Conservation (phyloP, 2,113 vertebrate genomes). For the Dromiciops gliroides region DNA sequence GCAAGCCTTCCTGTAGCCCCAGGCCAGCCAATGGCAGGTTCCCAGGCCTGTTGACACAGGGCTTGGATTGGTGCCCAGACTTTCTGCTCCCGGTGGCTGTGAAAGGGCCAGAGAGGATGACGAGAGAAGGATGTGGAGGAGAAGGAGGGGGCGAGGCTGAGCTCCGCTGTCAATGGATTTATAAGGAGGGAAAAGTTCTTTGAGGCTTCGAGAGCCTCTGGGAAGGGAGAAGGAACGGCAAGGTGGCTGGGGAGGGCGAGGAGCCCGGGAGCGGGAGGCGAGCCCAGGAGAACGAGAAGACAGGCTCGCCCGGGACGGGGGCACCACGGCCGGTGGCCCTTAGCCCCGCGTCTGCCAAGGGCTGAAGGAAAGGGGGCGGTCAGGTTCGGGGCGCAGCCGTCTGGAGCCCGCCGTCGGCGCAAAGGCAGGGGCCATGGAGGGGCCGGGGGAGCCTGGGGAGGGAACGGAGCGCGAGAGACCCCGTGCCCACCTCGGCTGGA, state of each 20-base stretch:
- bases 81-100: background rate
- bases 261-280: conserved; percentile 54
- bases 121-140: conserved; percentile 49
- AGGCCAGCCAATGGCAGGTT: conserved; percentile 58
- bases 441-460: conserved; percentile 78
- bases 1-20: background rate
- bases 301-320: background rate
- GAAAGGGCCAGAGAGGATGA: conserved; percentile 61
- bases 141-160: conserved; percentile 64
- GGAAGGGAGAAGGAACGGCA: conserved; percentile 57
- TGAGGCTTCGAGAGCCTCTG: conserved; percentile 35
- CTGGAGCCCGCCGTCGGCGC: conserved; percentile 24
- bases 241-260: conserved; percentile 56
- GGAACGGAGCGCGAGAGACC: conserved; percentile 67
- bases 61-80: conserved; percentile 44
- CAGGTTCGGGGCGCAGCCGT: rapidly evolving
- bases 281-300: conserved; percentile 43
- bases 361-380: background rate
- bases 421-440: conserved; percentile 73
- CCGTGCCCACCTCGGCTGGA: conserved; percentile 88
- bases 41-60: conserved; percentile 16
- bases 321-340: background rate
- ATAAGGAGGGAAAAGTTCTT: conserved; percentile 74
- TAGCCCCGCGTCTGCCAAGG: background rate
- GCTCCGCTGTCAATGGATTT: conserved; percentile 65